Base-by-base conservation (phyloP, 2,113 vertebrate genomes). In the Motacilla tschutschensis region DNA sequence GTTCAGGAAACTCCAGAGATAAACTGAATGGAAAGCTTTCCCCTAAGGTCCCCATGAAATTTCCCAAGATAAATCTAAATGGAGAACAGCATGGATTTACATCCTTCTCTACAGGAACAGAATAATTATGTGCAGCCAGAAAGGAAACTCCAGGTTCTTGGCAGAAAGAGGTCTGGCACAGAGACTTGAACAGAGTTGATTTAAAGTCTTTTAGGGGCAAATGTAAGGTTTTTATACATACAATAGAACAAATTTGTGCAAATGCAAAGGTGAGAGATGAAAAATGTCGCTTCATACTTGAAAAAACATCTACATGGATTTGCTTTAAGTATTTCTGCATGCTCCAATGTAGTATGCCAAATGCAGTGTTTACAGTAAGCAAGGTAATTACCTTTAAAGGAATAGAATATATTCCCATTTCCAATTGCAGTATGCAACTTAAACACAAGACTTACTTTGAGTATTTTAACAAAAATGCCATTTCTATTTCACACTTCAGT, bases 11-110 rank as follows among this genome's bases (percentile, higher is more conserved):
- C 82, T 90, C 47, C 40, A 66, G 60, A 85, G 88, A 90, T 82
- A 96, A 85, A 90, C 63, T 63, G 70, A 95, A 95, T 94, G 91
- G 79, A 60, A 88, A 50, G 75, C 64, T 93, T 95, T 96, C 73
- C 83, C 2, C 46, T 81, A 73, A 95, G 93, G 77, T 79, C 74
- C 65, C 46, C 35, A 47, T 90, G 86, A 87, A 95, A 91, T 91
- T 94, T 92, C 59, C 53, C 69, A 69, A 94, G 73, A 89, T 73
- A 89, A 67, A 82, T 93, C 70, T 92, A 91, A 93, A 86, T 88
- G 86, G 81, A 91, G 70, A 85, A 63, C 76, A 86, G 93, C 81
- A 83, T 62, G 40, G 82, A 93, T 93, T 93, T 93, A 83, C 17
- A 26, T 94, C 83, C 79, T 94, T 93, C 78, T 92, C 81, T 95